Evolutionary conservation across 2,888 invertebrate species (phyloP), one percentile per base, ranked within the genome.

Genomic region (Icerya purchasi): DNA sequence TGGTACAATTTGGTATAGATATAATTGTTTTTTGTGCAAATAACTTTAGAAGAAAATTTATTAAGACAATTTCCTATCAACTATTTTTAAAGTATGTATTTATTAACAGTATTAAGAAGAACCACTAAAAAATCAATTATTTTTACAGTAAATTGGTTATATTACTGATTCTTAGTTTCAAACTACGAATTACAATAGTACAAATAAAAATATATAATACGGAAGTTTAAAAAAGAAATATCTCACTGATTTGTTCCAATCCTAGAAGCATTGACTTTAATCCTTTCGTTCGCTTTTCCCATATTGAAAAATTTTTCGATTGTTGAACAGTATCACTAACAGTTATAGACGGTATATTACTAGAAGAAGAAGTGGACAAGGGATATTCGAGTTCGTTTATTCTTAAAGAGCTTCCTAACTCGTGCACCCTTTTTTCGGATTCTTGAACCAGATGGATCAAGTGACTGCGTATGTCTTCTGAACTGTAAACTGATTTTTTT

Each of bases 281-380:
- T 0, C 85, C 81, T 68, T 85, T 78, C 55, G 83, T 80, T 67
- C 88, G 79, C 63, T 90, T 78, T 66, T 92, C 89, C 91, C 92
- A 92, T 58, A 87, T 81, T 63, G 85, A 83, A 57, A 85, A 81
- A 71, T 88, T 87, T 68, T 88, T 87, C 69, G 87, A 87, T 64
- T 80, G 74, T 22, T 80, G 84, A 50, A 84, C 83, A 52, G 80
- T 80, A 2, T 81, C 78, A 50, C 59, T 52, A 19, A 61, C 59
- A 21, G 61, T 54, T 10, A 60, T 36, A 23, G 63, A 56, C 50
- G 61, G 59, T 14, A 58, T 54, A 54, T 56, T 59, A 58, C 59
- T 61, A 25, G 64, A 62, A 3, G 63, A 61, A 22, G 64, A 61
- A 14, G 64, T 61, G 36, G 60, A 59, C 19, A 62, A 59, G 19